Evolutionary conservation across 2,888 invertebrate species (phyloP).

Genomic region (Tromatobia lineatoria): DNA sequence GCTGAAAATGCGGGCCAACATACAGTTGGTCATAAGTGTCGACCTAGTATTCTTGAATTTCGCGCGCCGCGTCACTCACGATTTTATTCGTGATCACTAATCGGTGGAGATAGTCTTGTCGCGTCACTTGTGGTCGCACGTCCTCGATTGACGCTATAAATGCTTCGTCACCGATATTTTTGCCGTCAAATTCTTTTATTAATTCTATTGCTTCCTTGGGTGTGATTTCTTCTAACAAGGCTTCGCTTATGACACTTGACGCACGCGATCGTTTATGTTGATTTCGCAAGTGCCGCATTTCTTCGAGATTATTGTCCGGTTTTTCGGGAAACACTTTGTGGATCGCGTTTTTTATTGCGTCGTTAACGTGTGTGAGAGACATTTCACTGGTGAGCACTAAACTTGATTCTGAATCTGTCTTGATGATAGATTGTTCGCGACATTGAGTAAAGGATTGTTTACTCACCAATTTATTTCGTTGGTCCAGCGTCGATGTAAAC

Average conservation of each 20-base stretch:
- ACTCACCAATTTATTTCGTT: constrained; percentile 23
- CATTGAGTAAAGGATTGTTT: constrained; percentile 24
- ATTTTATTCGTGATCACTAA: too few relatives aligned
- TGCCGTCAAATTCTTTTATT: constrained; percentile 6
- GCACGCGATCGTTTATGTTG: not conserved
- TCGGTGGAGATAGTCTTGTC: not conserved
- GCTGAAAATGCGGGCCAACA: not conserved
- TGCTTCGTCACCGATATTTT: constrained; percentile 2
- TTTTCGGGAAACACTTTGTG: not conserved
- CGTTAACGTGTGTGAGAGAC: constrained; percentile 1
- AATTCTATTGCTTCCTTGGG: constrained; percentile 19
- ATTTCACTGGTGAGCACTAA: not conserved
- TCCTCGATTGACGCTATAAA: constrained; percentile 19
- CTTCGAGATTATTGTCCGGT: too few relatives aligned
- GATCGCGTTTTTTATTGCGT: constrained; percentile 1
- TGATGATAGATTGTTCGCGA: not conserved
- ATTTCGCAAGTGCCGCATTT: not conserved
- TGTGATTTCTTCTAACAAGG: not conserved
- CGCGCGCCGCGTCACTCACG: constrained; percentile 1
- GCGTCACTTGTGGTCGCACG: not conserved
- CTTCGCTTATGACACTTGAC: not conserved
- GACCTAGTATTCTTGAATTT: constrained; percentile 24
- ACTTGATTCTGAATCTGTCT: constrained; percentile 9
- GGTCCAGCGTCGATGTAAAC: not conserved
- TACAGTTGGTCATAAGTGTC: constrained; percentile 2